Base-by-base conservation (phyloP, 2,113 vertebrate species). In the Alethe castanea region DNA sequence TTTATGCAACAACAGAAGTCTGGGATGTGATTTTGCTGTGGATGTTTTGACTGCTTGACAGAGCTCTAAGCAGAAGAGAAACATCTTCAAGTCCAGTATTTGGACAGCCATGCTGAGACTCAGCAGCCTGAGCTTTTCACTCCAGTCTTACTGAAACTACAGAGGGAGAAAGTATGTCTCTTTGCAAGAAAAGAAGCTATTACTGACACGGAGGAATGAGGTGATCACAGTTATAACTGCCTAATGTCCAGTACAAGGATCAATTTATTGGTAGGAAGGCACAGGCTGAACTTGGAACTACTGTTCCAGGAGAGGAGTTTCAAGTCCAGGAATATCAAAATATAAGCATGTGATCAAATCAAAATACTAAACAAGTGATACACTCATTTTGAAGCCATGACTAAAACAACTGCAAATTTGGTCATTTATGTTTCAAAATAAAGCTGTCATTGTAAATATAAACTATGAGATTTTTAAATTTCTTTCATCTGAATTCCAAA, bases 1-100 rank as follows among this genome's bases (percentile, higher is more conserved):
- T 95, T 81, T 70, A 44, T 94, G 81, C 95, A 93, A 81, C 78
- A 94, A 52, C 66, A 71, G 50, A 70, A 88, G 81, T 60, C 84
- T 83, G 71, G 67, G 82, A 90, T 94, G 61, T 71, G 76, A 79
- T 95, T 91, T 93, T 79, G n/a, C 78, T 60, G 42, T 76, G 57
- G 89, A 61, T 89, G 44, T 82, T 91, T 65, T 88, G 70, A 66
- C 67, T 76, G 28, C 74, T 88, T 91, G 78, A 82, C 64, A 82
- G 86, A 79, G 9, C 42, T 85, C 12, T 50, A 62, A 72, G 60
- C 48, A 88, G 45, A 48, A 47, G 54, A 94, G 48, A 78, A 95
- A 38, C 57, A 59, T 44, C 81, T 80, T 80, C 16, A 64, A 59
- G 57, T 62, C 52, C 67, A 74, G 54, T 52, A 35, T 52, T 54